phyloP scores from a whole-genome alignment of 2,113 vertebrate genomes.

The Terrapene triunguis region DNA sequence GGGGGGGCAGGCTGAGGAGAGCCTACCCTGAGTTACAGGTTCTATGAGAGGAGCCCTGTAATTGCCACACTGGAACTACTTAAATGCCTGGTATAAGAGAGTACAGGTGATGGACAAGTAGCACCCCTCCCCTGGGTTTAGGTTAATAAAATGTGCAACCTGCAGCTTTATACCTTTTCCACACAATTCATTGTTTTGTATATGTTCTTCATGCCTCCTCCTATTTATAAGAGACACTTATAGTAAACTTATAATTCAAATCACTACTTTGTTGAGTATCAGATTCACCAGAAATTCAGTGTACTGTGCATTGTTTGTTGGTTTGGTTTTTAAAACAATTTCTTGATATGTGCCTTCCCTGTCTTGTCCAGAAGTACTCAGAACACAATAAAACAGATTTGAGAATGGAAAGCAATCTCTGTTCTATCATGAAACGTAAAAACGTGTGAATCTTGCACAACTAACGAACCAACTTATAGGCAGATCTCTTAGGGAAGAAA shows the following conservation, averaged over 20 bases:
- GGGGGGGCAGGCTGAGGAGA: not conserved
- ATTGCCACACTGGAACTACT: not conserved
- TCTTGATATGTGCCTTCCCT: fast-evolving
- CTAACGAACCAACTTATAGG: not conserved
- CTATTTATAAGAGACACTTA: not conserved
- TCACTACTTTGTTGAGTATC: not conserved
- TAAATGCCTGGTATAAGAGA: not conserved
- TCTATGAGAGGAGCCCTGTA: not conserved
- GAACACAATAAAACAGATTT: fast-evolving
- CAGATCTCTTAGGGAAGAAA: not conserved
- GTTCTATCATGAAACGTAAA: not conserved
- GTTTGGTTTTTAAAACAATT: not conserved
- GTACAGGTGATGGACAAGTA: not conserved
- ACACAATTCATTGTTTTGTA: fast-evolving
- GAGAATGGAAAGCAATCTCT: not conserved
- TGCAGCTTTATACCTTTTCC: not conserved
- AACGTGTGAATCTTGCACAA: not conserved
- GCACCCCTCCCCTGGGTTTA: not conserved
- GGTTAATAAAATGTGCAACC: not conserved
- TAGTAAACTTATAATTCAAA: not conserved
- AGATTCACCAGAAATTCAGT: not conserved
- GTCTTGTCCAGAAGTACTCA: not conserved
- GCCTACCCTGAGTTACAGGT: not conserved
- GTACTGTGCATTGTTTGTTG: not conserved
- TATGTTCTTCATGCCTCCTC: not conserved